Base-by-base conservation (phyloP, 1,140 invertebrate genomes). In the Platorchestia sp. region DNA sequence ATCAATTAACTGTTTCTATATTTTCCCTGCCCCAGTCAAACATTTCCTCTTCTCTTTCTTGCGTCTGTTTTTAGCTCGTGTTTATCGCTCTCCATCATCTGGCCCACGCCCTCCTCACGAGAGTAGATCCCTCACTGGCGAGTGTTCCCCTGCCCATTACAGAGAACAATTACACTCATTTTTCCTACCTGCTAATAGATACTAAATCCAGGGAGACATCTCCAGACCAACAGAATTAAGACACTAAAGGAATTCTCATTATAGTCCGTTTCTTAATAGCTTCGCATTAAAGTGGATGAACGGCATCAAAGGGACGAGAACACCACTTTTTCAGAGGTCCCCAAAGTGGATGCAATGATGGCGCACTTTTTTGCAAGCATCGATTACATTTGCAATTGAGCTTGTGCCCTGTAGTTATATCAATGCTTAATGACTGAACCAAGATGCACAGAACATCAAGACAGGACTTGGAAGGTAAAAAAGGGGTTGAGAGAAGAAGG, bases 231-330 rank as follows among this genome's bases (percentile, higher is more conserved):
- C 91, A 45, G 91, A 45, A 93, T 93, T 93, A 93, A 93, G 91
- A 93, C 91, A 93, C 91, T 93, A 93, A 93, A 93, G 91, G 91
- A 93, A 93, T 93, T 93, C 91, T 93, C 91, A 93, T 93, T 93
- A 93, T 93, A 93, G 43, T 93, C 45, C 45, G 91, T 93, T 93
- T 93, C 91, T 93, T 93, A 93, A 93, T 93, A 47, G 91, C 91
- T 93, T 27, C 45, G 91, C 91, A 93, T 93, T 93, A 93, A 93
- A 93, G 41, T 93, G 91, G 45, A 93, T 93, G 45, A 93, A 93
- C 91, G 91, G 43, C 45, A 93, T 93, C 91, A 93, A 93, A 93
- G 91, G 91, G 91, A 45, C 91, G 44, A 45, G 43, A 44, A 93
- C 45, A 16, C 43, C 43, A 93, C 10, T 93, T 93, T 93, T 93